Conservation (phyloP, 2,888 invertebrate species). For the Temnothorax rugatulus region DNA sequence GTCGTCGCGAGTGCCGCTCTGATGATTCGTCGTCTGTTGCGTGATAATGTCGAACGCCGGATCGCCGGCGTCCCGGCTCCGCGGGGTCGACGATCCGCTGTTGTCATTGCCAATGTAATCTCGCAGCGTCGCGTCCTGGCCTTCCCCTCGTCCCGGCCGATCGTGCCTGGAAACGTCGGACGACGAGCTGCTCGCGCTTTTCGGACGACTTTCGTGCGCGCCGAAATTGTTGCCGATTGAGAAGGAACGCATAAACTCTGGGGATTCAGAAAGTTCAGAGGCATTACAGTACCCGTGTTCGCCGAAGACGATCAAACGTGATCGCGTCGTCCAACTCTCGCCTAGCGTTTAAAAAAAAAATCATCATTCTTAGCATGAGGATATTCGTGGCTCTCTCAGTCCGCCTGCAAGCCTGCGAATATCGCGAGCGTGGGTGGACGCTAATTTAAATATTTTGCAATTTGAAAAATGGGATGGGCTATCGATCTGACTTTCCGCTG, state of each 20-base stretch:
- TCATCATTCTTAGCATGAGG: not conserved
- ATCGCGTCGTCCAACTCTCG: too few species aligned
- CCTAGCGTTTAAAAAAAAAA: not conserved
- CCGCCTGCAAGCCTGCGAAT: too few species aligned
- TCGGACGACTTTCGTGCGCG: constrained; percentile 18
- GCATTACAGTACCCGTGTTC: not conserved
- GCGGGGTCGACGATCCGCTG: constrained; percentile 66
- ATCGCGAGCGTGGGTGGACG: not conserved
- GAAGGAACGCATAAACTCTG: constrained; percentile 47
- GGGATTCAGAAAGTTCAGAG: not conserved
- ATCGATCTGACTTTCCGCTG: constrained; percentile 31
- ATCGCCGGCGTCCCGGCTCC: constrained; percentile 66
- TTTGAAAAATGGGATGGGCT: not conserved
- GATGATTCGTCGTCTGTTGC: constrained; percentile 69
- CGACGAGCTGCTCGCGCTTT: constrained; percentile 64
- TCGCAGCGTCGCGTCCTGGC: constrained; percentile 35
- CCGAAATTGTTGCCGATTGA: constrained; percentile 10
- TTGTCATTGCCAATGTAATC: constrained; percentile 58
- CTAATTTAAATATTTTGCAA: not conserved
- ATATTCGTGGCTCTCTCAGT: not conserved
- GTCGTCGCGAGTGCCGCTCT: constrained; percentile 66
- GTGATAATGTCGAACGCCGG: constrained; percentile 80
- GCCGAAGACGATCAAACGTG: too few species aligned
- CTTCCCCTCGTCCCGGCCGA: constrained; percentile 26
- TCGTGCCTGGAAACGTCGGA: constrained; percentile 62